These are phyloP conservation scores for Bungarus multicinctus DNA, from an alignment of 2,113 vertebrate genomes.

Conservation along the genomic window DNA sequence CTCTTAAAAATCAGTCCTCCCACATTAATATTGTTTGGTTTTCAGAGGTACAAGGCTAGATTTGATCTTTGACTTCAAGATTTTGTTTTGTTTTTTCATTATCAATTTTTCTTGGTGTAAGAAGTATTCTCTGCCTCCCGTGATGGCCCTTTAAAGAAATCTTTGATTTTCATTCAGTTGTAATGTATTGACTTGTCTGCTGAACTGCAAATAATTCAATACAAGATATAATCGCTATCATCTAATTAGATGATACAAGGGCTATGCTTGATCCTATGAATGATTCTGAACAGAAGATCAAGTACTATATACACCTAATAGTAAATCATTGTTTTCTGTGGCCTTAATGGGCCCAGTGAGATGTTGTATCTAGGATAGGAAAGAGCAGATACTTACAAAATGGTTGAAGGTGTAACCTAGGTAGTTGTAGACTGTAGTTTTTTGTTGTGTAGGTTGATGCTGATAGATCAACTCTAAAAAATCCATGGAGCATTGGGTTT, in stretches of 20 bases:
- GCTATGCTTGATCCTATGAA: background rate
- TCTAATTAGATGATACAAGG: background rate
- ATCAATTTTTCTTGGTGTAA: background rate
- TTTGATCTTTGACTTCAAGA: background rate
- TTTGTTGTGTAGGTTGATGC: background rate
- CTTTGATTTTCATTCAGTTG: background rate
- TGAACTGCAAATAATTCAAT: background rate
- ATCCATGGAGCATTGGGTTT: background rate
- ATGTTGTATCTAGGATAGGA: background rate
- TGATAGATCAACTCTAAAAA: background rate
- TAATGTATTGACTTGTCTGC: background rate
- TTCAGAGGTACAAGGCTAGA: background rate
- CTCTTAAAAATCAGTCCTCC: background rate
- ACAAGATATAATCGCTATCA: background rate
- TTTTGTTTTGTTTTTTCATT: background rate
- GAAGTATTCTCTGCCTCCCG: background rate
- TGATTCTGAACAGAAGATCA: background rate
- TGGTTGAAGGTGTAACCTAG: background rate
- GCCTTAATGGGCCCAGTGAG: background rate
- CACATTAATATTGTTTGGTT: background rate
- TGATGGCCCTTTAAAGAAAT: background rate
- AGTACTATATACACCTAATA: background rate
- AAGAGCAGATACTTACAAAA: background rate
- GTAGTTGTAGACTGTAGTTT: background rate
- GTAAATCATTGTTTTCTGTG: background rate